A percentile compares a stretch with the other conserved stretches of the same genome.
phyloP scores from a whole-genome alignment of 2,888 invertebrate genomes.

The Smittia aterrima region DNA sequence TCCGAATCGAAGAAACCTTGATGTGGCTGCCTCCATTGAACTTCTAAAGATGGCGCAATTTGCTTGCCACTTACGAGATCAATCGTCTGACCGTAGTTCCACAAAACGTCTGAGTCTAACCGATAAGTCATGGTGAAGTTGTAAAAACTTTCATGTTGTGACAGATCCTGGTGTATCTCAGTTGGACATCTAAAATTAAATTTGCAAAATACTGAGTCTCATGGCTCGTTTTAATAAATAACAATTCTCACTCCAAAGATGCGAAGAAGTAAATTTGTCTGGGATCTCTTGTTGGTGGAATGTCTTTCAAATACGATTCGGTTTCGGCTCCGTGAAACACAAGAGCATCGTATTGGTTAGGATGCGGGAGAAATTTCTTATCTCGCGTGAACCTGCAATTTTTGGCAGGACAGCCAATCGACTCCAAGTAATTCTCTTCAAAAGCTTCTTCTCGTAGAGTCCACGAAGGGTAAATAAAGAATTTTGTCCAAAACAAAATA shows the following conservation, averaged over 20 bases:
- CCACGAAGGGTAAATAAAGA: neutral
- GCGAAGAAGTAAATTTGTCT: conserved; percentile 57
- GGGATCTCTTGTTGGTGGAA: conserved; percentile 51
- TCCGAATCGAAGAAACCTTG: conserved; percentile 44
- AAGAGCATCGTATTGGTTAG: conserved; percentile 56
- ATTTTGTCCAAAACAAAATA: neutral
- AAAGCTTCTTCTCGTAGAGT: neutral
- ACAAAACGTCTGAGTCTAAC: conserved; percentile 56
- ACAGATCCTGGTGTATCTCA: conserved; percentile 50
- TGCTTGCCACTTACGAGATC: conserved; percentile 47
- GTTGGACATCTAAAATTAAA: conserved; percentile 50
- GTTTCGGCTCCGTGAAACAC: conserved; percentile 56
- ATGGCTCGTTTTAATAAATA: no score
- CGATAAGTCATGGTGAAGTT: conserved; percentile 61
- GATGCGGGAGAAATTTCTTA: conserved; percentile 47
- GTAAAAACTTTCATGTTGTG: conserved; percentile 54
- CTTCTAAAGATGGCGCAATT: conserved; percentile 48
- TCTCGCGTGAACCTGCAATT: conserved; percentile 55
- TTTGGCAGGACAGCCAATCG: conserved; percentile 50
- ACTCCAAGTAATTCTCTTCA: neutral
- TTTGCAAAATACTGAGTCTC: no score
- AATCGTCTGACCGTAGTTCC: conserved; percentile 52
- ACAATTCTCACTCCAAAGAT: neutral
- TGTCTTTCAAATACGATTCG: conserved; percentile 47
- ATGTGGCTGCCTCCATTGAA: conserved; percentile 49